These are phyloP conservation scores for Dunckerocampus dactyliophorus DNA, from an alignment of 2,113 vertebrate genomes.

Conservation along the genomic window DNA sequence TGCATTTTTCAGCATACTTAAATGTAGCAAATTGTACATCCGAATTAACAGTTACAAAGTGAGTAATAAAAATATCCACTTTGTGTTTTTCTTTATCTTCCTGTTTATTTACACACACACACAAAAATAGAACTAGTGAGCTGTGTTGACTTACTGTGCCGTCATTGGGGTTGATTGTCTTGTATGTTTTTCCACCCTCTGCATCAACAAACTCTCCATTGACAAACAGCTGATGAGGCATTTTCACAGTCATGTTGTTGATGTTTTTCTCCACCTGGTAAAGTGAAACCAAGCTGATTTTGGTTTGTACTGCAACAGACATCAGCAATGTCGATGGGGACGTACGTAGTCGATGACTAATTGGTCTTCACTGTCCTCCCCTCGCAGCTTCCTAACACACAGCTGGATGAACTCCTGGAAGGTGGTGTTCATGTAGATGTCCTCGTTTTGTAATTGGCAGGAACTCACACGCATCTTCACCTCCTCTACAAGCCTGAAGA, in stretches of 20 bases:
- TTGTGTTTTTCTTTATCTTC: too few relatives aligned
- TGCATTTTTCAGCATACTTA: too few relatives aligned
- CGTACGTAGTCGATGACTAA: conserved; percentile 76
- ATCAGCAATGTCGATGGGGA: too few relatives aligned
- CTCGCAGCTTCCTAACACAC: conserved; percentile 79
- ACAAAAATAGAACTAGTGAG: too few relatives aligned
- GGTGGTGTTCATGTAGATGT: conserved; percentile 85
- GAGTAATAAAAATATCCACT: too few relatives aligned
- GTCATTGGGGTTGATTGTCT: conserved; percentile 76
- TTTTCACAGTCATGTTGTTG: conserved; percentile 75
- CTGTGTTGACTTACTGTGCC: conserved; percentile 46
- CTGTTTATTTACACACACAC: too few relatives aligned
- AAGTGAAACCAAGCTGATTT: background rate
- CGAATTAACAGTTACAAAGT: too few relatives aligned
- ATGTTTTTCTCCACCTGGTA: conserved; percentile 71
- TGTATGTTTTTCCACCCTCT: conserved; percentile 74
- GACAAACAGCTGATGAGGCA: conserved; percentile 80
- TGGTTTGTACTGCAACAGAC: background rate
- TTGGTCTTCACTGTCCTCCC: conserved; percentile 71
- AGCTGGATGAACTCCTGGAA: conserved; percentile 84
- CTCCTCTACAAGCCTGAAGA: conserved; percentile 80
- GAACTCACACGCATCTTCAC: conserved; percentile 75
- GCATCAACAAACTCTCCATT: conserved; percentile 79
- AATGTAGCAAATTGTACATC: too few relatives aligned
- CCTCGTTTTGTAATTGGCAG: conserved; percentile 82